phyloP scores from a whole-genome alignment of 2,113 vertebrate genomes.

The Peromyscus leucopus region DNA sequence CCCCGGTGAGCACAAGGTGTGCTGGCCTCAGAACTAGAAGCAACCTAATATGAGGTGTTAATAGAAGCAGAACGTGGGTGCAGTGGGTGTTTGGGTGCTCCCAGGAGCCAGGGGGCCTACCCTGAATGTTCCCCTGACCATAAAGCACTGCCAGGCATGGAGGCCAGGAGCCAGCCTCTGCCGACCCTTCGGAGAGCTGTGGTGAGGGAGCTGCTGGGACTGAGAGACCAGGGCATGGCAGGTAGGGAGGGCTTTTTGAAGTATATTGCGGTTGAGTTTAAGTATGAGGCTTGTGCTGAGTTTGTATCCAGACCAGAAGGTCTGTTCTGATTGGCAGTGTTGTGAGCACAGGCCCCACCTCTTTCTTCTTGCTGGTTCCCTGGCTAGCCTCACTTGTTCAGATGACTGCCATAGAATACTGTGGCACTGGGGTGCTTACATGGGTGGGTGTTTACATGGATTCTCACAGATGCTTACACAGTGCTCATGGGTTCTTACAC shows the following conservation, averaged over 20 bases:
- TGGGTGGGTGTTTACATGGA: neutral
- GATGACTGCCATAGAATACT: neutral
- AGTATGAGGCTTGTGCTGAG: neutral
- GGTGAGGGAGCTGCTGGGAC: no score
- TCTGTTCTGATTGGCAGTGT: neutral
- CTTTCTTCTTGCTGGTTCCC: neutral
- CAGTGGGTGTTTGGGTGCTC: no score
- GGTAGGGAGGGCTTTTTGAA: neutral
- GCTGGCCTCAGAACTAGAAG: neutral
- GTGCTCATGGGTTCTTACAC: neutral
- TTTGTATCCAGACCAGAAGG: neutral
- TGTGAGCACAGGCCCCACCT: no score
- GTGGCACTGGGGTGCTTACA: neutral
- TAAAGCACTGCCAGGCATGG: neutral
- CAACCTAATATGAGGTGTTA: rapidly evolving
- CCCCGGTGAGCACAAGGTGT: neutral
- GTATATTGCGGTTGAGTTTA: neutral
- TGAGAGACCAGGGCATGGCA: neutral
- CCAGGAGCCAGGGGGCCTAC: neutral
- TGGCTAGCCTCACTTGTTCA: neutral
- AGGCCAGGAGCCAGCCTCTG: neutral
- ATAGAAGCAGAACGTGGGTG: neutral
- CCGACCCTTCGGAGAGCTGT: no score
- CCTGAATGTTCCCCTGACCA: no score
- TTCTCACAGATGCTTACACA: neutral